These are phyloP conservation scores for Coreoperca whiteheadi DNA, from an alignment of 2,113 vertebrate species.

Conservation along the genomic window DNA sequence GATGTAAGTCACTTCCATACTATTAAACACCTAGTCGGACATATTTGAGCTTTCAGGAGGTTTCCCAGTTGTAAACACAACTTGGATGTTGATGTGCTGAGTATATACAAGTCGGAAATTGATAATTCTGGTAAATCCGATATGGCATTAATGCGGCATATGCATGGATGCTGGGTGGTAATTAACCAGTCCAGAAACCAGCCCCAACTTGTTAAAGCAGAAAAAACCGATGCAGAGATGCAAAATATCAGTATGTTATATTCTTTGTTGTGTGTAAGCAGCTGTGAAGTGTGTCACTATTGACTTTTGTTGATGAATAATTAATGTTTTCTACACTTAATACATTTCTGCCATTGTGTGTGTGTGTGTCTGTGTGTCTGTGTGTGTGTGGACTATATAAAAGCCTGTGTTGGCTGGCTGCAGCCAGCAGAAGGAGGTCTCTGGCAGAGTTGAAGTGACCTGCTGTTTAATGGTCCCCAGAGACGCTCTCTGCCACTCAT, in stretches of 20 bases:
- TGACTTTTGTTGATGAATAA: slow-evolving; percentile 62
- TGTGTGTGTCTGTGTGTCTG: slow-evolving; percentile 20
- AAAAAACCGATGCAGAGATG: neutral
- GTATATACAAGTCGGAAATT: neutral
- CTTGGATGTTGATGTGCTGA: neutral
- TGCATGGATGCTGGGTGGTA: neutral
- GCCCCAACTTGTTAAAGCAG: neutral
- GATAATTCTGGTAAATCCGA: neutral
- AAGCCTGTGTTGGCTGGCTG: slow-evolving; percentile 14
- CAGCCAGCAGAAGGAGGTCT: slow-evolving; percentile 1
- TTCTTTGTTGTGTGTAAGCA: slow-evolving; percentile 11
- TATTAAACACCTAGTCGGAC: neutral
- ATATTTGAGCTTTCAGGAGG: neutral
- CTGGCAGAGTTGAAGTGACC: slow-evolving; percentile 21
- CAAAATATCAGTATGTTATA: neutral
- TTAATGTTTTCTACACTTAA: slow-evolving; percentile 45
- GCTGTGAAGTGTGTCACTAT: slow-evolving; percentile 39
- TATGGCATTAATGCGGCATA: neutral
- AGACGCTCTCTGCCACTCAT: slow-evolving; percentile 42
- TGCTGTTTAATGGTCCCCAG: slow-evolving; percentile 53
- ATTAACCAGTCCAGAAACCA: neutral
- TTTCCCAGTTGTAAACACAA: neutral
- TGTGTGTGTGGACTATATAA: neutral
- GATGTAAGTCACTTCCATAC: neutral
- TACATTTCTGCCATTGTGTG: slow-evolving; percentile 14